Evolutionary conservation across 2,113 vertebrate species (phyloP).

Genomic region (Mormyrus iriodes): DNA sequence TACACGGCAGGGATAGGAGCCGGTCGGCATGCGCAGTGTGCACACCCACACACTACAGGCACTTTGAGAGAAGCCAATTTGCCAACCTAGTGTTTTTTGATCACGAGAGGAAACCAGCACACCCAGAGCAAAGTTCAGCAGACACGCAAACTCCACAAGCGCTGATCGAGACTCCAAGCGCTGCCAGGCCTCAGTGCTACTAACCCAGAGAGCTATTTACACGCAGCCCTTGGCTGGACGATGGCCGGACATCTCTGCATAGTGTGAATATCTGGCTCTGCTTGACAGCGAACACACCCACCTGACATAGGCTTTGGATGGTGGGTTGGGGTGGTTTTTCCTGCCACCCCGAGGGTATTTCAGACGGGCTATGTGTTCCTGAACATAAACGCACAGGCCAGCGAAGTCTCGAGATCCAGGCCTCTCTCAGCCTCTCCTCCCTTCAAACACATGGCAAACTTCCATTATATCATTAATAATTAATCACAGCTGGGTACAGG

Average conservation of each 20-base stretch:
- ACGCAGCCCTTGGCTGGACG: not conserved
- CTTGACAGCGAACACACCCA: not conserved
- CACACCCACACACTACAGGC: not conserved
- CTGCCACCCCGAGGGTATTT: not conserved
- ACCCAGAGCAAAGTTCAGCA: not conserved
- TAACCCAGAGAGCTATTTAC: not conserved
- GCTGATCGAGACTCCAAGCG: not conserved
- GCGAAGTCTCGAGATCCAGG: not conserved
- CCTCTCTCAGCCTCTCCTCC: not conserved
- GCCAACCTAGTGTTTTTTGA: not conserved
- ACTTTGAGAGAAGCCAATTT: not conserved
- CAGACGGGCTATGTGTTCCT: not conserved
- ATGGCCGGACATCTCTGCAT: not conserved
- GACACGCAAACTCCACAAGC: not conserved
- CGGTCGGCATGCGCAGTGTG: not conserved
- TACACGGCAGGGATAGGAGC: not conserved
- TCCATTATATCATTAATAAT: not conserved
- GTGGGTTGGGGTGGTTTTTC: not conserved
- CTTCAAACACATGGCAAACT: not conserved
- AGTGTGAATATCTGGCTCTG: not conserved
- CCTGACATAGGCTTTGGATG: not conserved
- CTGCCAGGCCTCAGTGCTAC: not conserved
- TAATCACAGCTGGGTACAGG: not conserved
- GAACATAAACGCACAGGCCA: not conserved
- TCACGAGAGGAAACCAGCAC: not conserved